These are phyloP conservation scores for Cataglyphis rosenhaueri DNA, from an alignment of 2,888 invertebrate species.

Conservation along the genomic window DNA sequence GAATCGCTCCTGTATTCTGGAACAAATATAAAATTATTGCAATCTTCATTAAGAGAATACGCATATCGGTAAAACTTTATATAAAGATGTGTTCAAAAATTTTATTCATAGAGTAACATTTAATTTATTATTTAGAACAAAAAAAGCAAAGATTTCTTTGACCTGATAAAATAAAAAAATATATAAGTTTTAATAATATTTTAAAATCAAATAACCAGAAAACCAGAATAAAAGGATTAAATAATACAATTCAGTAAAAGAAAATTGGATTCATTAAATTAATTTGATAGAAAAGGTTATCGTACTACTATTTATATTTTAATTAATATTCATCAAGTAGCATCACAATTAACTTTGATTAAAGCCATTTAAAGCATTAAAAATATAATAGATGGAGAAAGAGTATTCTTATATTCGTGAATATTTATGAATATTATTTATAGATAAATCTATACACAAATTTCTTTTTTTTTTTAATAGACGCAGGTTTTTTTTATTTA, in stretches of 20 bases:
- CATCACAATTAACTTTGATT: slow-evolving; percentile 70
- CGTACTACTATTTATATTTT: not conserved
- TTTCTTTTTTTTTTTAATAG: not conserved
- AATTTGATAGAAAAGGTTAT: not conserved
- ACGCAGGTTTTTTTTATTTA: not conserved
- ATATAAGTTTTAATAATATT: not conserved
- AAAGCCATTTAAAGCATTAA: slow-evolving; percentile 61
- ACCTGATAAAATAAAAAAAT: too few relatives aligned
- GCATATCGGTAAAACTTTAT: not conserved
- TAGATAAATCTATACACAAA: not conserved
- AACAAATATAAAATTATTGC: slow-evolving; percentile 34
- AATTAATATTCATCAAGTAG: slow-evolving; percentile 67
- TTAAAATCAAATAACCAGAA: not conserved
- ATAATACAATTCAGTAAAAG: not conserved
- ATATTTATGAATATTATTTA: not conserved
- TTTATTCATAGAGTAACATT: too few relatives aligned
- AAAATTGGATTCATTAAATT: slow-evolving; percentile 15
- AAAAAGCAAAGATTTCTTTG: too few relatives aligned
- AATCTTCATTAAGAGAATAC: not conserved
- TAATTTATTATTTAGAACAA: too few relatives aligned
- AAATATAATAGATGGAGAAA: not conserved
- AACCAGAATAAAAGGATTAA: not conserved
- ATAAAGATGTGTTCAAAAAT: too few relatives aligned
- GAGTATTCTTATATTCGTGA: not conserved
- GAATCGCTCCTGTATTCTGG: slow-evolving; percentile 80